phyloP scores from a whole-genome alignment of 2,797 vertebrate genomes.

The Siniperca scherzeri region DNA sequence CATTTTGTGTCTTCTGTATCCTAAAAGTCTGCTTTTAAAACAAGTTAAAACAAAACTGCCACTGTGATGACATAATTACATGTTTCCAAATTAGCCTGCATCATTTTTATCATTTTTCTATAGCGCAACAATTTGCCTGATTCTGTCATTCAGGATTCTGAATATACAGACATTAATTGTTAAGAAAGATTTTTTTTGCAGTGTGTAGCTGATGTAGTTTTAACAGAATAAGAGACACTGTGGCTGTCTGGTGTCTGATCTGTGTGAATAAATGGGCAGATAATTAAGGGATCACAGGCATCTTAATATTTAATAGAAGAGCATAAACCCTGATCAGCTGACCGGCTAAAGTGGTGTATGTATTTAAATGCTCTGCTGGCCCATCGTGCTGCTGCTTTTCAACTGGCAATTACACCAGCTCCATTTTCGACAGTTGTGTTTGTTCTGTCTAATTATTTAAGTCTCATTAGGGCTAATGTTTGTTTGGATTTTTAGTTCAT shows the following conservation, averaged over 20 bases:
- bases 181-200: not conserved
- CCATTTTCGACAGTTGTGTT: slow-evolving; percentile 27
- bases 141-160: not conserved
- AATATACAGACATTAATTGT: not conserved
- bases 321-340: slow-evolving; percentile 12
- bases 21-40: not conserved
- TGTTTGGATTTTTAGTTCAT: slow-evolving; percentile 46
- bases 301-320: slow-evolving; percentile 29
- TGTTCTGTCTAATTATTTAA: slow-evolving; percentile 39
- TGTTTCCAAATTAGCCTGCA: not conserved
- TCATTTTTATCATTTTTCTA: not conserved
- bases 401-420: slow-evolving; percentile 26
- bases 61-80: not conserved
- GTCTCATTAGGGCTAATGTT: slow-evolving; percentile 49
- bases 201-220: not conserved
- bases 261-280: slow-evolving; percentile 22
- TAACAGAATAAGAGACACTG: not conserved
- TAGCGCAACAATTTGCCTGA: not conserved
- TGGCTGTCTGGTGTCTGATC: slow-evolving; percentile 5
- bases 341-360: not conserved
- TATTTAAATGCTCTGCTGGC: slow-evolving; percentile 17
- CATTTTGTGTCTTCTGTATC: not conserved
- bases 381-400: slow-evolving; percentile 20
- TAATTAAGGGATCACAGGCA: slow-evolving; percentile 15
- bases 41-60: not conserved